Evolutionary conservation across 2,888 invertebrate genomes (phyloP).

Genomic region (Lagria hirta): DNA sequence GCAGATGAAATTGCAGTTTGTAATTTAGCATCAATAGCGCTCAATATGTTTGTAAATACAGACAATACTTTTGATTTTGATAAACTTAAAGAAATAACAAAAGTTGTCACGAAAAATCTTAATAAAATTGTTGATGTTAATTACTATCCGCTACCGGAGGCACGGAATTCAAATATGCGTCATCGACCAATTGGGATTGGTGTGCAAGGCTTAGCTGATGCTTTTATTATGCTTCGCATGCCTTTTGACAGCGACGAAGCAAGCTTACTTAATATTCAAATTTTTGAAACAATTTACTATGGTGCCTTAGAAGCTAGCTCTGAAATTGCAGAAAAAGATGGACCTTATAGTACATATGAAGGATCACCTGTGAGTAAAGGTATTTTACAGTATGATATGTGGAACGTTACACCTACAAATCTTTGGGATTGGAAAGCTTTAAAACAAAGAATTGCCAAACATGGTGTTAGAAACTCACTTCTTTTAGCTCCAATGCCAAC

Average conservation of each 20-base stretch:
- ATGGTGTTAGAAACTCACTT: conserved; percentile 88
- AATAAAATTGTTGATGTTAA: conserved; percentile 98
- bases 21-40: conserved; percentile 94
- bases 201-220: conserved; percentile 96
- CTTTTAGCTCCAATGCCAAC: conserved; percentile 98
- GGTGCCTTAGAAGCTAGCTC: conserved; percentile 96
- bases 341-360: conserved; percentile 87
- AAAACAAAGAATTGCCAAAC: conserved; percentile 79
- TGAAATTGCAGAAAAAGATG: conserved; percentile 82
- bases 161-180: conserved; percentile 80
- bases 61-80: conserved; percentile 81
- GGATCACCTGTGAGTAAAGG: conserved; percentile 92
- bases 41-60: conserved; percentile 88
- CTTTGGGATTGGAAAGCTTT: conserved; percentile 88
- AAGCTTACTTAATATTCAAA: conserved; percentile 83
- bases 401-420: conserved; percentile 83
- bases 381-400: conserved; percentile 97
- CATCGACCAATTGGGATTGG: conserved; percentile 91
- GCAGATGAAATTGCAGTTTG: conserved; percentile 96
- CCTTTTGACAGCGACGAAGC: conserved; percentile 92
- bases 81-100: conserved; percentile 83
- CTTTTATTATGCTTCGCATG: conserved; percentile 89
- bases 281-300: conserved; percentile 98
- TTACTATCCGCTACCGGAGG: conserved; percentile 92
- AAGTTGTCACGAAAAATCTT: conserved; percentile 85